Evolutionary conservation across 1,140 invertebrate genomes (phyloP).

Genomic region (Eciton burchellii): DNA sequence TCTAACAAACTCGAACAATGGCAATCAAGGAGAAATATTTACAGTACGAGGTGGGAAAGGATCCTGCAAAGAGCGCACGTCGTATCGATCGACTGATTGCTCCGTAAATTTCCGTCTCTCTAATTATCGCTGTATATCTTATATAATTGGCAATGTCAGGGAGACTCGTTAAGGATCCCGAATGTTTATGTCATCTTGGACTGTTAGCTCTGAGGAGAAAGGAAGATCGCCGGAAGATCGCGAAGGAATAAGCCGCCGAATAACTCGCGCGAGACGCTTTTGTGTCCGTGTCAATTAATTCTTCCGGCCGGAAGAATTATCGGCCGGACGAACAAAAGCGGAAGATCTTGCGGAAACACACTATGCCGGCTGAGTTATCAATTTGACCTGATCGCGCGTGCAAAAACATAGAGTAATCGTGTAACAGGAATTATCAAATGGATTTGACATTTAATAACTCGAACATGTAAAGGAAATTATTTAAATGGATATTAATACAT

Average conservation of each 20-base stretch:
- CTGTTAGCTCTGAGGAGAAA: neutral
- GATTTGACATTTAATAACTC: slow-evolving; percentile 14
- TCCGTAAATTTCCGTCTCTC: slow-evolving; percentile 6
- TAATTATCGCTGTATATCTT: slow-evolving; percentile 18
- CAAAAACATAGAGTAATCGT: slow-evolving; percentile 5
- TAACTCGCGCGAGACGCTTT: neutral
- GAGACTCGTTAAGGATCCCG: neutral
- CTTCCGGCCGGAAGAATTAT: neutral
- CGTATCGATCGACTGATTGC: slow-evolving; percentile 15
- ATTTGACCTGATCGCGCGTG: neutral
- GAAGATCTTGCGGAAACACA: slow-evolving; percentile 33
- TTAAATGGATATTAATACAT: slow-evolving; percentile 10
- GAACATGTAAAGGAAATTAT: slow-evolving; percentile 13
- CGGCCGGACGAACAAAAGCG: neutral
- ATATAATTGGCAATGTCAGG: neutral
- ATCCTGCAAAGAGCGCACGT: neutral
- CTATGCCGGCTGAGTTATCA: neutral
- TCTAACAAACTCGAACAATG: slow-evolving; percentile 61
- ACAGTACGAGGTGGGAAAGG: slow-evolving; percentile 41
- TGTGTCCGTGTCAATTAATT: neutral
- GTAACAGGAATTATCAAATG: slow-evolving; percentile 23
- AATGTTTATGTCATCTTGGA: neutral
- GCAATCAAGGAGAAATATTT: slow-evolving; percentile 66
- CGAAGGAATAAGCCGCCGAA: neutral
- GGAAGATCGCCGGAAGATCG: neutral